Evolutionary conservation across 2,888 invertebrate species (phyloP).

Genomic region (Epirrita christyi): DNA sequence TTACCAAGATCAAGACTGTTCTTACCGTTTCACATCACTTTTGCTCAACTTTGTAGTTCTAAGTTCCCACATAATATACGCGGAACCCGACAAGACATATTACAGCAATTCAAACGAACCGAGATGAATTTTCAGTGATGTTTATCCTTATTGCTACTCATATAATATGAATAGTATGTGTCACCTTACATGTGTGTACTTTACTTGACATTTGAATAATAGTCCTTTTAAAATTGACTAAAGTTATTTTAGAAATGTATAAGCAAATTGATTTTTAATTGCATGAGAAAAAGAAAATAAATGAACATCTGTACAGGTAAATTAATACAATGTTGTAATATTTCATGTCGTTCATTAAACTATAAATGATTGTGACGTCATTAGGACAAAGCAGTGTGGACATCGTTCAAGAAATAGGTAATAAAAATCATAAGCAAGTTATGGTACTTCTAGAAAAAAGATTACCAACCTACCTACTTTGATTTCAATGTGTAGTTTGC

Average conservation of each 20-base stretch:
- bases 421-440: too few relatives aligned
- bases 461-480: too few relatives aligned
- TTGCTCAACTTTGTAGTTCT: constrained; percentile 28
- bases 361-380: too few relatives aligned
- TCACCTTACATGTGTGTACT: constrained; percentile 25
- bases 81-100: constrained; percentile 35
- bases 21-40: constrained; percentile 18
- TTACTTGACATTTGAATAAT: constrained; percentile 10
- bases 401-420: too few relatives aligned
- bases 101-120: constrained; percentile 38
- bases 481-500: too few relatives aligned
- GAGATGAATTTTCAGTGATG: constrained; percentile 42
- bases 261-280: too few relatives aligned
- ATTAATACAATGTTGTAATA: too few relatives aligned
- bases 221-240: constrained; percentile 10
- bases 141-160: constrained; percentile 42
- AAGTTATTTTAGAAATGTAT: too few relatives aligned
- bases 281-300: not conserved
- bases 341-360: too few relatives aligned
- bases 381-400: too few relatives aligned
- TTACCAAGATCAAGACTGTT: constrained; percentile 1
- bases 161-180: constrained; percentile 37
- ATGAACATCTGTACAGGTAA: too few relatives aligned
- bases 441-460: too few relatives aligned
- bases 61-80: constrained; percentile 33